Evolutionary conservation across 2,888 invertebrate species (phyloP).

Genomic region (Ametastegia equiseti): DNA sequence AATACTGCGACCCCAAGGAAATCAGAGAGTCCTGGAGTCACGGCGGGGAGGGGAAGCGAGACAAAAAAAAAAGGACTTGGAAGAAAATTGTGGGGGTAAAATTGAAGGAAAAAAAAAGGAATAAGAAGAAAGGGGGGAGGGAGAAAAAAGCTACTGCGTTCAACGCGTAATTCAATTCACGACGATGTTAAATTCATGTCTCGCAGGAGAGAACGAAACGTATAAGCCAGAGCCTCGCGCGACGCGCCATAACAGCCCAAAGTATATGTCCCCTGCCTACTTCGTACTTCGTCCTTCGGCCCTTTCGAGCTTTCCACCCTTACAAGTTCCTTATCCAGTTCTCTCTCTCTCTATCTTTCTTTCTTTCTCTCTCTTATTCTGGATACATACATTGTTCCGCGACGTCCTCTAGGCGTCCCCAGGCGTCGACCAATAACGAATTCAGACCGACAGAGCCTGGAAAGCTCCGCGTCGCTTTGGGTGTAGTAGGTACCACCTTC

Average conservation of each 20-base stretch:
- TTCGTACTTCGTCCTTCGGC: background rate
- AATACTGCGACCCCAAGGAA: constrained; percentile 60
- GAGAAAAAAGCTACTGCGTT: constrained; percentile 35
- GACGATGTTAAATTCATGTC: constrained; percentile 56
- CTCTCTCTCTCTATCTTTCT: no score
- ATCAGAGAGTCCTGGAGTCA: constrained; percentile 57
- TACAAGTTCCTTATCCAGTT: constrained; percentile 9
- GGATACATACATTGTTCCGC: constrained; percentile 41
- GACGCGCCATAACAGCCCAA: constrained; percentile 41
- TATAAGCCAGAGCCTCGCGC: constrained; percentile 42
- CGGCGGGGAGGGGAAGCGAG: constrained; percentile 31
- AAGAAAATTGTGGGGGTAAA: background rate
- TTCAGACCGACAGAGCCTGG: constrained; percentile 25
- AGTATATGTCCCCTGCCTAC: constrained; percentile 14
- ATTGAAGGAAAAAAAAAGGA: background rate
- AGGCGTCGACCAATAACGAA: constrained; percentile 45
- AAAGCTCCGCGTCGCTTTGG: no score
- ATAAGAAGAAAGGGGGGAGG: background rate
- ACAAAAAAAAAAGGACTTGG: background rate
- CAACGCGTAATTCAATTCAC: constrained; percentile 55
- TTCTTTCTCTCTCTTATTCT: constrained; percentile 15
- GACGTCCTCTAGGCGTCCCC: constrained; percentile 35
- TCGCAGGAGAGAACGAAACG: constrained; percentile 52
- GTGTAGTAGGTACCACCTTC: no score
- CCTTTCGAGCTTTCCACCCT: background rate